Evolutionary conservation across 2,888 invertebrate genomes (phyloP), one percentile per base, ranked within the genome.

Genomic region (Agriopis leucophaearia): DNA sequence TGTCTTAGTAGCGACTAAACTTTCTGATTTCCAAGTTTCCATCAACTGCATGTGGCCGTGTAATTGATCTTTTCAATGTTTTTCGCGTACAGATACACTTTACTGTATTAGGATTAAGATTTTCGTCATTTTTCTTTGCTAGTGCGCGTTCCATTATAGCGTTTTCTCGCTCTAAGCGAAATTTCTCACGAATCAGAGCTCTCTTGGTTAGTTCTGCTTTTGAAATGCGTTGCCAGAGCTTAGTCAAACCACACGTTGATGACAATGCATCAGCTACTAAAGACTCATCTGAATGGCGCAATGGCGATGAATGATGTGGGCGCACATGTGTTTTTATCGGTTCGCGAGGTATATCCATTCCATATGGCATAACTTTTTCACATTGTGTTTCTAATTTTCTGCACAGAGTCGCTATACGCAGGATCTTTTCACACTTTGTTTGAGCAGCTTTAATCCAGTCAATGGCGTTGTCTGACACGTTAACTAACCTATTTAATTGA

Each of bases 151-250:
- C 69, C 47, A 93, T 83, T 54, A 81, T 68, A 8, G 76, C 79
- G 66, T 92, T 93, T 81, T 94, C 90, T 16, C 85, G 79, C 75
- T 88, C 83, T 27, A 94, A 73, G 58, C 91, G 69, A 58, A 77
- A 64, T 80, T 91, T 94, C 80, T 94, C 93, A 13, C 86, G 87
- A 60, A 80, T 68, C 59, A 94, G 79, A 50, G 93, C 90, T 75
- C 86, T 83, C 73, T 84, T 89, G 1, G 88, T 82, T 51, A 94
- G 76, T 67, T 94, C 92, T 4, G 88, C 92, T 77, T 86, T 90
- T 38, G 92, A 83, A 69, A 92, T 85, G 45, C 88, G 87, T 66
- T 92, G 91, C 93, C 93, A 94, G 16, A 93, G 77, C 70, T 88
- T 86, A 50, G 88, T 87, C 57, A 93, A 76, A 8, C 92, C 92